Base-by-base conservation (phyloP, 2,888 invertebrate genomes). In the Drosophila limbata region DNA sequence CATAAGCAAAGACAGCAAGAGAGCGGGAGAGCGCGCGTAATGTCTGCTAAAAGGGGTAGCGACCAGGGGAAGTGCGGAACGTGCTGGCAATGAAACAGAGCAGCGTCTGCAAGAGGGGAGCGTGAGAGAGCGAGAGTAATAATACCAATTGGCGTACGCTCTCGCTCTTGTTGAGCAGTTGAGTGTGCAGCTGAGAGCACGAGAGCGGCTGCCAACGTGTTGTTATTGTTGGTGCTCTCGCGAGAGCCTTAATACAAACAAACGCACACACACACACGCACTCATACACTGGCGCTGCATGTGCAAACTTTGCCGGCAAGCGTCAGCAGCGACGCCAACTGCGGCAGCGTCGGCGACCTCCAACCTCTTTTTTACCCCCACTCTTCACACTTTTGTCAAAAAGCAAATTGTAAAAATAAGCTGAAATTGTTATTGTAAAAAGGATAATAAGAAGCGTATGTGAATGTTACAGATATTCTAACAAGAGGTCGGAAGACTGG, bases 31-130 rank as follows among this genome's bases (percentile, higher is more conserved):
- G 66, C 45, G 68, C 47, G 52, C 31, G 31, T 21, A 25, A 37
- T 37, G 42, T 61, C 69, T 82, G 70, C 62, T 56, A 55, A 68
- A 56, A 64, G 87, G 87, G 82, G 89, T 57, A 86, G 52, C 11
- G 42, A 25, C 55, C 44, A 73, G 87, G 87, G 85, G 89, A 68
- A 81, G 21, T 51, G 67, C 15, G 83, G 67, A 76, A 81, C 84
- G 48, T 6, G 40, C 1, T 53, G 80, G 76, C 42, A 75, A 59
- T 81, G 86, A 10, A 86, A 84, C 81, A 74, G 67, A 69, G 69
- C 66, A 76, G 86, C 75, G 76, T 85, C 84, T 88, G 88, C 88
- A 85, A 72, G 56, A 60, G 73, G 85, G 88, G 86, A 44, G 52
- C 8, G 9, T 56, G 60, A 45, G 64, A 51, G 67, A 10, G 35